Base-by-base conservation (phyloP, 2,888 invertebrate genomes). In the Willowsia nigromaculata region DNA sequence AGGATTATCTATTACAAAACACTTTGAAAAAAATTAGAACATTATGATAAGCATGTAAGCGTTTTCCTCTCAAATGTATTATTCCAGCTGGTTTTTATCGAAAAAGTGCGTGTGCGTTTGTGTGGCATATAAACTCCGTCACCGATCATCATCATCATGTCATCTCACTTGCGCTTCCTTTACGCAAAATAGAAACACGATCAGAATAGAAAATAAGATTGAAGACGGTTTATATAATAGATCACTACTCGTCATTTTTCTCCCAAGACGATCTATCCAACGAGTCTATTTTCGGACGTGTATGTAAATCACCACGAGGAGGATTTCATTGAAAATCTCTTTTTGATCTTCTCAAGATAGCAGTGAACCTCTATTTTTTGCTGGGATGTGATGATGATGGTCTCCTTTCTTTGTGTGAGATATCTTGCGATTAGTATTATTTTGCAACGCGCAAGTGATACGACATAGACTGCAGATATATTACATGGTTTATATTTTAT, bases 231-330 rank as follows among this genome's bases (percentile, higher is more conserved):
- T 74, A 22, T 47, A 15, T 50, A 43, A 74, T 74, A 47, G 47
- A 74, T 74, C 74, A 74, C 74, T 74, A n/a, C 47, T 74, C 74
- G 47, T 74, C 74, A 74, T 74, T 74, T 74, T 74, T 68, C 47
- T 74, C 47, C 81, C 43, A 40, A 62, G 43, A 59, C 37, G 18
- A 37, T 68, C 33, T 7, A 18, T 53, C 47, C 78, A 74, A 74
- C 40, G 9, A 83, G 82, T 89, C 90, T 90, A 90, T 90, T 90
- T 90, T 86, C 68, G 84, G 89, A 83, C 76, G 82, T 78, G 1
- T 27, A 50, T 81, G 88, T 89, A 89, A 89, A 89, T 90, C 88
- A 90, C 65, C 65, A 68, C 15, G 37, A 68, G 74, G 50, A 68
- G 81, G 88, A 90, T 90, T 88, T 87, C 74, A 88, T 81, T 68